Conservation (phyloP, 1,140 invertebrate genomes). For the Sycophila sp. region DNA sequence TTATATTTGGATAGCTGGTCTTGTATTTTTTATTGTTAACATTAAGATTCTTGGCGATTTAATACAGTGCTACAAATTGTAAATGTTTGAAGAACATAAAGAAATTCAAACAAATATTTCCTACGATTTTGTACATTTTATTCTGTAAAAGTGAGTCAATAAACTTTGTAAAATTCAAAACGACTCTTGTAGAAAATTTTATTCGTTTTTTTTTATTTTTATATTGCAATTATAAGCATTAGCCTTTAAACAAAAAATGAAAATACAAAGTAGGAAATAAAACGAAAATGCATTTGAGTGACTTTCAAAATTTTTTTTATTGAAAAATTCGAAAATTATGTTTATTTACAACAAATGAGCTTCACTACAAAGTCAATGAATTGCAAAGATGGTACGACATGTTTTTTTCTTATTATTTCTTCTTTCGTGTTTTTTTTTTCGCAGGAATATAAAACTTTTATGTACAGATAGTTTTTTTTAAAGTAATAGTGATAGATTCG, state of each 20-base stretch:
- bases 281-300: constrained; percentile 1
- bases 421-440: constrained; percentile 54
- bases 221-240: background rate
- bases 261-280: background rate
- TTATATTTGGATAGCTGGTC: constrained; percentile 80
- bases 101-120: no score
- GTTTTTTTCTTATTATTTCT: constrained; percentile 37
- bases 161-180: background rate
- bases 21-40: constrained; percentile 83
- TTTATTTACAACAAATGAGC: constrained; percentile 42
- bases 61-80: constrained; percentile 68
- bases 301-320: constrained; percentile 38
- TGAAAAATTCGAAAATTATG: constrained; percentile 45
- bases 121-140: background rate
- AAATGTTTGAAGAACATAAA: constrained; percentile 9
- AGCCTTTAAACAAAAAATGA: no score
- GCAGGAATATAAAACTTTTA: constrained; percentile 63
- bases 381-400: constrained; percentile 38
- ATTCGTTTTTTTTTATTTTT: no score
- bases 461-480: constrained; percentile 61
- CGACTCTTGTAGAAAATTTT: no score
- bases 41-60: constrained; percentile 77
- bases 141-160: background rate
- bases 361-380: constrained; percentile 41
- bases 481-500: constrained; percentile 58